These are phyloP conservation scores for Metridium senile DNA, from an alignment of 92 coral and sea anemone genomes.

Conservation along the genomic window DNA sequence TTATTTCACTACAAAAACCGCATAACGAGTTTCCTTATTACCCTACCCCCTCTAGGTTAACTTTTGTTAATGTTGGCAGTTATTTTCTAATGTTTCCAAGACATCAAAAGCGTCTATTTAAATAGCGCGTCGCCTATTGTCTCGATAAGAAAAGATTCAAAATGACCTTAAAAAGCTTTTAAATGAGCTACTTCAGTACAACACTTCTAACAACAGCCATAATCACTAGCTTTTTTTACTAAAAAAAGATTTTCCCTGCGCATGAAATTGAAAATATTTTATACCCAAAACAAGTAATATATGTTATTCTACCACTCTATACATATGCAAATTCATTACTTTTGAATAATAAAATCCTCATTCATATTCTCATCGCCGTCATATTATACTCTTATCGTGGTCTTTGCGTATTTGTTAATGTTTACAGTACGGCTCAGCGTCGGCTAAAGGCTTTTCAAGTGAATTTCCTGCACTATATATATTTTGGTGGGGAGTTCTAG, in stretches of 20 bases:
- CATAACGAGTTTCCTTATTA: neutral
- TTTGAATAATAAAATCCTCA: slow-evolving; percentile 1
- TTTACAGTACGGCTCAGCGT: neutral
- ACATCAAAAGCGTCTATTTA: neutral
- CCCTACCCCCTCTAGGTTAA: neutral
- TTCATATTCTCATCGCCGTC: neutral
- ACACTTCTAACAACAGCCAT: too few species aligned
- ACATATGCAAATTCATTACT: slow-evolving; percentile 9
- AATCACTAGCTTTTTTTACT: neutral
- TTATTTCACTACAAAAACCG: too few species aligned
- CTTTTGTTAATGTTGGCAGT: neutral
- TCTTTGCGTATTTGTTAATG: neutral
- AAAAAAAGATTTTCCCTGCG: neutral
- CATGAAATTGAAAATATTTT: neutral
- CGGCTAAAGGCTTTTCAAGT: neutral
- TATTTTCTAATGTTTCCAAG: neutral
- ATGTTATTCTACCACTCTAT: neutral
- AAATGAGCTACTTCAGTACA: too few species aligned
- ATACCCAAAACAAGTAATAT: neutral
- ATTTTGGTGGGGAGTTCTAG: neutral
- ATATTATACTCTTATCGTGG: neutral
- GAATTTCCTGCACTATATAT: neutral
- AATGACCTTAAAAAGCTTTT: neutral
- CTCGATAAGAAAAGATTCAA: neutral
- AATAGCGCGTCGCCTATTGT: neutral